A percentile compares a stretch with the other conserved stretches of the same genome.
Evolutionary conservation across 1,140 invertebrate species (phyloP).

Genomic region (Pteromalus puparum): DNA sequence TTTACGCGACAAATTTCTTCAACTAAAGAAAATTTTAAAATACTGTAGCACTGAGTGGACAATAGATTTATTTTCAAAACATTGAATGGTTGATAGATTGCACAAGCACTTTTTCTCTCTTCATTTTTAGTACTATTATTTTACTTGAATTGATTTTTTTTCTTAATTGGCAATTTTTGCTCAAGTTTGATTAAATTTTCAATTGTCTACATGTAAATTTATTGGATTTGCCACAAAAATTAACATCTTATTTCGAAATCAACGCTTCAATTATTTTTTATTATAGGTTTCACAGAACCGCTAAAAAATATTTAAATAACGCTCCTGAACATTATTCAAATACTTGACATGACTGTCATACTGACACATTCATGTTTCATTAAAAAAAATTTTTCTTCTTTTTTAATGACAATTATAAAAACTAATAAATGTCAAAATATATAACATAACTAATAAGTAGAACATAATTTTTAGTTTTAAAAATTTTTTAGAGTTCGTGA

Average conservation of each 20-base stretch:
- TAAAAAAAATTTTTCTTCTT: not conserved
- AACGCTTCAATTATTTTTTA: too few species aligned
- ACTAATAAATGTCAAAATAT: not conserved
- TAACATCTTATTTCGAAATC: too few species aligned
- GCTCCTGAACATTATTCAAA: too few species aligned
- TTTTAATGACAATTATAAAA: not conserved
- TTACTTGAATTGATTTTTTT: not conserved
- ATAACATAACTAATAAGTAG: not conserved
- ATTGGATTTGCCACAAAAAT: too few species aligned
- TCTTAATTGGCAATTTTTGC: not conserved
- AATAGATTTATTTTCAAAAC: conserved; percentile 13
- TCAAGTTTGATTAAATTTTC: too few species aligned
- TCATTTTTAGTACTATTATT: not conserved
- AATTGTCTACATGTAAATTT: too few species aligned
- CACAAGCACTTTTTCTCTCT: not conserved
- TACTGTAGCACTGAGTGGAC: conserved; percentile 10
- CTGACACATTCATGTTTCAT: not conserved
- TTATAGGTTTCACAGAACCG: too few species aligned
- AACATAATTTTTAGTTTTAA: not conserved
- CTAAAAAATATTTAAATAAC: too few species aligned
- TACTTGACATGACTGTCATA: too few species aligned
- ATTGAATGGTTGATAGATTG: not conserved
- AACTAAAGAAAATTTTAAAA: conserved; percentile 18
- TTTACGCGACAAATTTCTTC: conserved; percentile 54
- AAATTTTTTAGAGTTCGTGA: not conserved